phyloP scores from a whole-genome alignment of 2,888 invertebrate species.

The Phortica magna region DNA sequence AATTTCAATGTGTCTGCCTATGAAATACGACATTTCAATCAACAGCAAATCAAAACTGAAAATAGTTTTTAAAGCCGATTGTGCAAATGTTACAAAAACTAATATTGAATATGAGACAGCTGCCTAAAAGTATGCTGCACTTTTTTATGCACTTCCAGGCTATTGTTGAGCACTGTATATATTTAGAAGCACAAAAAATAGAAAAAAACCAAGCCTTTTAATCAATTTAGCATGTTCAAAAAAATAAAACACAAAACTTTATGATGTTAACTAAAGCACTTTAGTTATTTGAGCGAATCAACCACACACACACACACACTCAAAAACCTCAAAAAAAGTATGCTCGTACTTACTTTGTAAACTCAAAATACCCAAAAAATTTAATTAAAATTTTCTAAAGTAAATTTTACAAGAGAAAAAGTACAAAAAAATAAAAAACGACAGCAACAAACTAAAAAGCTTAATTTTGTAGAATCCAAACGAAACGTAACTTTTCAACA shows the following conservation, averaged over 20 bases:
- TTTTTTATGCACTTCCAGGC: no score
- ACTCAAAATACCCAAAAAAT: slow-evolving; percentile 62
- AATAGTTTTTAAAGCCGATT: no score
- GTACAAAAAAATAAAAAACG: slow-evolving; percentile 35
- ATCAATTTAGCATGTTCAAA: slow-evolving; percentile 9
- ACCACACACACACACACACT: background rate
- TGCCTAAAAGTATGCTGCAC: background rate
- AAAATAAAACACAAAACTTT: background rate
- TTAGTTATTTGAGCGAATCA: slow-evolving; percentile 1
- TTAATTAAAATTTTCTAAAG: slow-evolving; percentile 68
- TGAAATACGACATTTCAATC: no score
- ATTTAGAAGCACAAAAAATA: background rate
- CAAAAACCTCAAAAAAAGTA: background rate
- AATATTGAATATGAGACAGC: no score
- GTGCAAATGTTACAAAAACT: no score
- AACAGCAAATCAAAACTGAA: no score
- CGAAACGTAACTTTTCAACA: background rate
- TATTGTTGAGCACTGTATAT: background rate
- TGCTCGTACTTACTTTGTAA: slow-evolving; percentile 35
- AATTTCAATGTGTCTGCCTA: no score
- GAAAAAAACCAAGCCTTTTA: background rate
- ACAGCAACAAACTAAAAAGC: slow-evolving; percentile 23
- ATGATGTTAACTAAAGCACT: slow-evolving; percentile 9
- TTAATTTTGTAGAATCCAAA: background rate
- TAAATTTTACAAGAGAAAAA: slow-evolving; percentile 56